Evolutionary conservation across 2,888 invertebrate genomes (phyloP).

Genomic region (Alviniconcha strummeri): DNA sequence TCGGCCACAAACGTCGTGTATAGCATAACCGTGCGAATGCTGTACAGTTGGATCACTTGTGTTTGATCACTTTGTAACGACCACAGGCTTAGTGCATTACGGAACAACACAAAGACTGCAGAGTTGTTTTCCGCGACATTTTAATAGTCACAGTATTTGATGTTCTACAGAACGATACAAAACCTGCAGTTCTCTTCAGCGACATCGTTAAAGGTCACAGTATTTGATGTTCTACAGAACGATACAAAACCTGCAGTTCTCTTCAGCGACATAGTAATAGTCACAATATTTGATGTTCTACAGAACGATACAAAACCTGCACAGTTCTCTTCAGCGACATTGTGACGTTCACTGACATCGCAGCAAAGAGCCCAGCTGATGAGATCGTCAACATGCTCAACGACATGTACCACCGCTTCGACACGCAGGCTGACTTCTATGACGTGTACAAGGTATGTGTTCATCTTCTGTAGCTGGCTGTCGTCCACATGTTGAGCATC

Average conservation of each 20-base stretch:
- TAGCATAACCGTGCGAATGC: no score
- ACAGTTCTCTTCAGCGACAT: conserved; percentile 52
- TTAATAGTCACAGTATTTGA: no score
- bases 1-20: no score
- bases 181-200: conserved; percentile 46
- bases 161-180: conserved; percentile 28
- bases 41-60: no score
- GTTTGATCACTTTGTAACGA: no score
- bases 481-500: no score
- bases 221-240: conserved; percentile 13
- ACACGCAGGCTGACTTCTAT: conserved; percentile 36
- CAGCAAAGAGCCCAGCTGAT: conserved; percentile 34
- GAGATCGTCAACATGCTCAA: conserved; percentile 47
- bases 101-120: no score
- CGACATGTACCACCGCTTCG: conserved; percentile 45
- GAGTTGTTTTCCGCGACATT: no score
- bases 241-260: conserved; percentile 14
- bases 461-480: neutral
- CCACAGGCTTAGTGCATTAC: no score
- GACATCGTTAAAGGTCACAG: conserved; percentile 41
- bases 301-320: conserved; percentile 32
- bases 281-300: neutral
- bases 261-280: no score
- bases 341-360: conserved; percentile 47
- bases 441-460: conserved; percentile 41